These are phyloP conservation scores for Gandaritis pyraliata DNA, from an alignment of 2,888 invertebrate species.

Conservation along the genomic window DNA sequence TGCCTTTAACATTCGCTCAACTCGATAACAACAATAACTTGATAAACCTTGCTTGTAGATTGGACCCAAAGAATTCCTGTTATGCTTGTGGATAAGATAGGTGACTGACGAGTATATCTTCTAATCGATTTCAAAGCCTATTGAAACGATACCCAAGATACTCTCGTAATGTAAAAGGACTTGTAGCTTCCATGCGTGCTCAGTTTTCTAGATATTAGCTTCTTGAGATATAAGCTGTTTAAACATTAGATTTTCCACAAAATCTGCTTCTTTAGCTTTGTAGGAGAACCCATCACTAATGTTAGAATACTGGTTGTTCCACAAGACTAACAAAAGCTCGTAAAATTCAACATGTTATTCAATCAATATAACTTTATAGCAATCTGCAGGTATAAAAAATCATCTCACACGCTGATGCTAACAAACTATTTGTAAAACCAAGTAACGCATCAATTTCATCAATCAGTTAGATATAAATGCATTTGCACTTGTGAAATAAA, in stretches of 20 bases:
- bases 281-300: neutral
- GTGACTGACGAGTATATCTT: neutral
- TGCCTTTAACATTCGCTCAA: conserved; percentile 6
- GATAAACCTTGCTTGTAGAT: conserved; percentile 4
- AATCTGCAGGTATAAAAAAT: conserved; percentile 9
- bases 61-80: conserved; percentile 14
- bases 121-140: neutral
- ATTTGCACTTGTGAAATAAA: conserved; percentile 27
- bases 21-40: neutral
- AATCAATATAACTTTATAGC: conserved; percentile 17
- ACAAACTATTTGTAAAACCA: conserved; percentile 27
- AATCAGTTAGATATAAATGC: conserved; percentile 21
- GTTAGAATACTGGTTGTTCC: neutral
- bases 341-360: conserved; percentile 19
- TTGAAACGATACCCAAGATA: neutral
- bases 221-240: too few species aligned
- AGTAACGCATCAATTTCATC: conserved; percentile 5
- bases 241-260: too few species aligned
- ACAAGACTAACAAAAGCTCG: conserved; percentile 16
- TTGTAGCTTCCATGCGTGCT: too few species aligned
- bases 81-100: neutral
- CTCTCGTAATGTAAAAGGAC: too few species aligned
- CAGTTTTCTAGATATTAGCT: too few species aligned
- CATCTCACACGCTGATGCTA: conserved; percentile 26
- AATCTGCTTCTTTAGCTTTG: too few species aligned